Conservation (phyloP, 2,888 invertebrate species). For the Anthoptus insignis region DNA sequence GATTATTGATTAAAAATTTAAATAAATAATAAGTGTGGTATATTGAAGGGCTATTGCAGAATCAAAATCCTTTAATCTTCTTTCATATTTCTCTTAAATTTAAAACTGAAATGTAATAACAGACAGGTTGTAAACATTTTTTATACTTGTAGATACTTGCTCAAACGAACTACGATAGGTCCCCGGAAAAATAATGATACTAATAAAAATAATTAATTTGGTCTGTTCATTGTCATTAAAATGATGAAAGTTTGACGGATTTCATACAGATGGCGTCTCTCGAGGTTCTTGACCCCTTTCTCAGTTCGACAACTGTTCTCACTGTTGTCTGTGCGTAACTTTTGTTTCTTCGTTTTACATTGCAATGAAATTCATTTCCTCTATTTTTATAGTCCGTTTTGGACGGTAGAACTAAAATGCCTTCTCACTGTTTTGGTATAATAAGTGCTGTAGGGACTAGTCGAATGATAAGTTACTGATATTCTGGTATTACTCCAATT, state of each 20-base stretch:
- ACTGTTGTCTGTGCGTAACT: slow-evolving; percentile 36
- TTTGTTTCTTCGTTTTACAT: slow-evolving; percentile 31
- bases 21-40: no score
- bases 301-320: slow-evolving; percentile 30
- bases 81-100: no score
- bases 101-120: no score
- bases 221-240: slow-evolving; percentile 33
- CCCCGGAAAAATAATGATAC: slow-evolving; percentile 3
- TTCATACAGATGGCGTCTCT: slow-evolving; percentile 62
- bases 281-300: slow-evolving; percentile 61
- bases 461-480: not conserved
- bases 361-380: slow-evolving; percentile 31
- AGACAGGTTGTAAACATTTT: no score
- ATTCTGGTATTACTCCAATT: no score
- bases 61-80: no score
- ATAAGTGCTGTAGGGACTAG: no score
- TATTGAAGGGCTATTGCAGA: no score
- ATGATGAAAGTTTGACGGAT: slow-evolving; percentile 41
- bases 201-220: slow-evolving; percentile 37
- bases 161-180: not conserved
- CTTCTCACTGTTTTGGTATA: not conserved
- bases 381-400: slow-evolving; percentile 23
- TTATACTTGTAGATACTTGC: not conserved
- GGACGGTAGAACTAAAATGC: slow-evolving; percentile 6
- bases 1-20: no score